phyloP scores from a whole-genome alignment of 2,113 vertebrate species.

The Rostratula benghalensis region DNA sequence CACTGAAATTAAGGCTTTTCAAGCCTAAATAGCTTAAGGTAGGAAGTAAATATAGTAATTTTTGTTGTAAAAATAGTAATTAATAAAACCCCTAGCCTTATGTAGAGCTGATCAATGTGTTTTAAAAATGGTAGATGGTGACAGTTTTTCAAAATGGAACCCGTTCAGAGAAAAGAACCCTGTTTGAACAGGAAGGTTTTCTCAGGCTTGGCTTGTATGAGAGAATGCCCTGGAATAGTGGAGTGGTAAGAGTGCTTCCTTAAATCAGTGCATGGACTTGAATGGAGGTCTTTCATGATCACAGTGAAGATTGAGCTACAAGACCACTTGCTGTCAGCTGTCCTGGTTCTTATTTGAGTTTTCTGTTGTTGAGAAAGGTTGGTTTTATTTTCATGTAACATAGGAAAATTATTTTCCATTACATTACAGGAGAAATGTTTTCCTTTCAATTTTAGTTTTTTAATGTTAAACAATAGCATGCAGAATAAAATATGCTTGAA shows the following conservation, averaged over 20 bases:
- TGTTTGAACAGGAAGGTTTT: background rate
- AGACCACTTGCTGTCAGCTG: background rate
- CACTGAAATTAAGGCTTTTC: background rate
- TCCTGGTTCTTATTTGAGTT: background rate
- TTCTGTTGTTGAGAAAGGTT: background rate
- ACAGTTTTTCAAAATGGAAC: background rate
- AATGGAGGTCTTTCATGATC: background rate
- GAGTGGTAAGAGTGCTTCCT: background rate
- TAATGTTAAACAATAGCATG: background rate
- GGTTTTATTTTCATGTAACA: background rate
- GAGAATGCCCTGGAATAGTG: background rate
- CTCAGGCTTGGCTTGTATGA: background rate
- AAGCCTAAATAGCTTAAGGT: background rate
- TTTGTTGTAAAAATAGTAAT: background rate
- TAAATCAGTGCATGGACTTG: background rate
- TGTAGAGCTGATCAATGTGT: background rate
- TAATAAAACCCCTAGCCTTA: background rate
- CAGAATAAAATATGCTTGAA: slow-evolving; percentile 33
- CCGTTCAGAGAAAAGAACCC: background rate
- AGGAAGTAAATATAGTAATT: background rate
- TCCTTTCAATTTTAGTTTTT: background rate
- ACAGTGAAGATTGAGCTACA: background rate
- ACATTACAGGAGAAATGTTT: background rate
- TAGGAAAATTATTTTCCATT: background rate
- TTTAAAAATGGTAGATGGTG: background rate